Evolutionary conservation across 2,888 invertebrate genomes (phyloP).

Genomic region (Brachylomia viminalis): DNA sequence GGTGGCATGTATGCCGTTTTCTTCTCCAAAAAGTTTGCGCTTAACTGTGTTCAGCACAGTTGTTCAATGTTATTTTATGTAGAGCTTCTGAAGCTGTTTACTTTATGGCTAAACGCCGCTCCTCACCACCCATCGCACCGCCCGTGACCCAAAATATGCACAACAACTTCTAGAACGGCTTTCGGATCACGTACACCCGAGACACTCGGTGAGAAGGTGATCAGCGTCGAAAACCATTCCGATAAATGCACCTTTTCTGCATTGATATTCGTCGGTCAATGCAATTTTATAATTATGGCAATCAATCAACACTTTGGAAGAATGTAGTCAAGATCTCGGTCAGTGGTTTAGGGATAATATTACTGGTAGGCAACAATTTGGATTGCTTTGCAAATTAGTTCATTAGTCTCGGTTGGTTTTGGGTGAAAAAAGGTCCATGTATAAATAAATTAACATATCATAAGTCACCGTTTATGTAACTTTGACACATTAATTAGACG

Average conservation of each 20-base stretch:
- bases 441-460: conserved; percentile 30
- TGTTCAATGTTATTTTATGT: not conserved
- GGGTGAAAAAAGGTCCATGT: not conserved
- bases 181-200: conserved; percentile 53
- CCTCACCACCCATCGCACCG: conserved; percentile 48
- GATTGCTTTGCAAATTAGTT: not conserved
- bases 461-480: not conserved
- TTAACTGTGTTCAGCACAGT: no score
- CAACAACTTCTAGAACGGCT: conserved; percentile 45
- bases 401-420: conserved; percentile 6
- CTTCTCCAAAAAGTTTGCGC: not conserved
- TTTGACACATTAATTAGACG: conserved; percentile 6
- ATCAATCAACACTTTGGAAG: conserved; percentile 38
- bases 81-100: conserved; percentile 42
- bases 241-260: conserved; percentile 48
- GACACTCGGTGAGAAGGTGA: conserved; percentile 51
- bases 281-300: conserved; percentile 42
- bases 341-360: conserved; percentile 41
- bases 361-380: not conserved
- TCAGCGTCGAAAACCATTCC: conserved; percentile 35
- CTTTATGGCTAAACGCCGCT: conserved; percentile 33
- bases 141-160: conserved; percentile 67
- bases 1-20: not conserved
- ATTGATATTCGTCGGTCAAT: conserved; percentile 30
- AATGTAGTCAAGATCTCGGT: conserved; percentile 56